A percentile compares a stretch with the other conserved stretches of the same genome.
These are phyloP conservation scores for Sphaeridia pumilis DNA, from an alignment of 2,888 invertebrate species.

Conservation along the genomic window DNA sequence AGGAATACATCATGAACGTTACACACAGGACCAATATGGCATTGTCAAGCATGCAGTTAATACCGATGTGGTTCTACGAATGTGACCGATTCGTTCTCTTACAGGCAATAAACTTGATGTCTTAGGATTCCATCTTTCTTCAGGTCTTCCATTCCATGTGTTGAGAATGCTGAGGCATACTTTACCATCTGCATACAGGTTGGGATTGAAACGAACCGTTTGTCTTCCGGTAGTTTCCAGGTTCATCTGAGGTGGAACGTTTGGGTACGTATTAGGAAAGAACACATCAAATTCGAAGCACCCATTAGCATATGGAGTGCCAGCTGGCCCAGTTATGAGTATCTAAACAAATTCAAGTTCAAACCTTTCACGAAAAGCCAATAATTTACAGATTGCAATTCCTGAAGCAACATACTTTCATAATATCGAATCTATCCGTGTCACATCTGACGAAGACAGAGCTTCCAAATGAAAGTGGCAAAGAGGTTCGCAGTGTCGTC, in stretches of 20 bases:
- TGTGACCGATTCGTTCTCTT: conserved; percentile 38
- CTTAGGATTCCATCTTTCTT: conserved; percentile 94
- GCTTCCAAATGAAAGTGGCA: conserved; percentile 84
- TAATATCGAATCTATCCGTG: conserved; percentile 83
- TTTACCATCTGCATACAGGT: conserved; percentile 90
- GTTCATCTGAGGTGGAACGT: conserved; percentile 79
- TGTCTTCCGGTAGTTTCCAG: conserved; percentile 80
- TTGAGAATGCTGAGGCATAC: conserved; percentile 88
- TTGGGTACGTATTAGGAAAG: conserved; percentile 63
- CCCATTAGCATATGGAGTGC: conserved; percentile 84
- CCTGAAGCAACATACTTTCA: conserved; percentile 62
- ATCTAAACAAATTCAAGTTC: conserved; percentile 48
- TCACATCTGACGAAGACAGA: conserved; percentile 85
- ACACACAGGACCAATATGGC: too few species aligned
- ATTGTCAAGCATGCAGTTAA: too few species aligned
- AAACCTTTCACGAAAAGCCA: not conserved
- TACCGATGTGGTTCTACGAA: too few species aligned
- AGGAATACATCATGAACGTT: too few species aligned
- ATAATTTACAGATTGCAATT: not conserved
- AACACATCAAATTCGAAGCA: conserved; percentile 82
- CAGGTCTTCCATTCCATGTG: conserved; percentile 93
- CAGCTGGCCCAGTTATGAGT: conserved; percentile 79
- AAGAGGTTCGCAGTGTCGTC: conserved; percentile 78
- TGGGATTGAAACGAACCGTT: conserved; percentile 82
- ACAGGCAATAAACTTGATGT: conserved; percentile 76